Evolutionary conservation across 2,797 vertebrate species (phyloP), one percentile per base, ranked within the genome.

Genomic region (Melanotaenia maccullochi): DNA sequence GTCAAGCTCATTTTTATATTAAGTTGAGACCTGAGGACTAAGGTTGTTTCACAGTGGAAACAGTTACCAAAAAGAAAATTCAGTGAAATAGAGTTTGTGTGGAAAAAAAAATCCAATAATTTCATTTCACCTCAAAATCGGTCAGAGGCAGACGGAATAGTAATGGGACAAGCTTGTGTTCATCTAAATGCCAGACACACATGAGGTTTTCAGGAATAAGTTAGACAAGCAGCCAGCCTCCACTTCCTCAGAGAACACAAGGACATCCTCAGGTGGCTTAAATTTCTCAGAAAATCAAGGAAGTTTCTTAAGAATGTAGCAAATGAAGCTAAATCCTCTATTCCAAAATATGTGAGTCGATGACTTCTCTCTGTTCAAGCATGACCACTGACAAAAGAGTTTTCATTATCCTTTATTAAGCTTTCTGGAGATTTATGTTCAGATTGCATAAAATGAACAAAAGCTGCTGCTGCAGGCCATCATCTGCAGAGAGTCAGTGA

Each of bases 401-500:
- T 68, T 66, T 61, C n/a, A 62, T 70, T 14, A 35, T 69, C 38
- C 61, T 47, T 36, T 42, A 57, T 22, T 71, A 49, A 55, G 2
- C 1, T 55, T 60, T 40, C 5, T 56, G 14, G n/a, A 56, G 54
- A 59, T 40, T 35, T 30, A 58, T 14, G 47, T 68, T 59, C 42
- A 59, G 28, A 67, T 60, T 58, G 14, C 54, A 66, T 22, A 64
- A 11, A 76, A 40, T 0, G 0, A 58, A 71, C 38, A 69, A 74
- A 59, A 75, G 70, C 62, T 40, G 32, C 38, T 42, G 42, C 67
- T 63, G 33, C 57, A 51, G 33, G 60, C 49, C 59, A 56, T 69
- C 56, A 63, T 64, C 77, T 82, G 33, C 71, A 54, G 67, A 78
- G 63, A 79, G 61, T 47, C 55, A 58, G 2, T 47, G 54, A 81